These are phyloP conservation scores for Labroides dimidiatus DNA, from an alignment of 2,797 vertebrate genomes.

Conservation along the genomic window DNA sequence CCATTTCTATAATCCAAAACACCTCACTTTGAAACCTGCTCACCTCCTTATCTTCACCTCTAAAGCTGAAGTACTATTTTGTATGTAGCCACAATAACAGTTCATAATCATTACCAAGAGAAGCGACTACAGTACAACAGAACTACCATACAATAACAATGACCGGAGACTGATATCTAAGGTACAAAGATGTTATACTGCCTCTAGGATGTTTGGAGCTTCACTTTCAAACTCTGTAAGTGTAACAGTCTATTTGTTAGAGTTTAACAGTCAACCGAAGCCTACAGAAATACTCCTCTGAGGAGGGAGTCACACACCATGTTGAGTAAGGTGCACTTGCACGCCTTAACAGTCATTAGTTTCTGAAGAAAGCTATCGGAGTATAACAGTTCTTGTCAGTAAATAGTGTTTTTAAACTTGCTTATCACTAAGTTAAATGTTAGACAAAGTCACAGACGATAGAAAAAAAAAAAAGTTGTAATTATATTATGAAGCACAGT, in stretches of 20 bases:
- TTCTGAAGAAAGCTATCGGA: constrained; percentile 74
- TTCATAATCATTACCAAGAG: constrained; percentile 56
- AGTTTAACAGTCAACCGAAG: constrained; percentile 83
- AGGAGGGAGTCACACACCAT: constrained; percentile 55
- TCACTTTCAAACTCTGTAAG: constrained; percentile 42
- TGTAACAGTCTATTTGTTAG: constrained; percentile 82
- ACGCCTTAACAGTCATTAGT: constrained; percentile 83
- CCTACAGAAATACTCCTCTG: constrained; percentile 65
- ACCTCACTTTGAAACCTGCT: constrained; percentile 25
- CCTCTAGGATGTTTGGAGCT: constrained; percentile 29
- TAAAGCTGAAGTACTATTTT: constrained; percentile 42
- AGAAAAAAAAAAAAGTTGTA: constrained; percentile 39
- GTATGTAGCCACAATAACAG: constrained; percentile 51
- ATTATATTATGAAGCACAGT: constrained; percentile 40
- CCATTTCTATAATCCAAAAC: constrained; percentile 43
- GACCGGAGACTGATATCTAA: constrained; percentile 41
- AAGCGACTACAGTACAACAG: constrained; percentile 46
- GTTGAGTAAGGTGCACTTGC: constrained; percentile 67
- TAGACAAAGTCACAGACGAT: constrained; percentile 22
- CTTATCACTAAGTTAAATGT: constrained; percentile 46
- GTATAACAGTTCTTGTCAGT: constrained; percentile 81
- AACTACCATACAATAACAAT: constrained; percentile 53
- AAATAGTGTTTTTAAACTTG: constrained; percentile 42
- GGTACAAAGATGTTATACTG: constrained; percentile 39
- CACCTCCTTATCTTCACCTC: constrained; percentile 29